Evolutionary conservation across 2,888 invertebrate genomes (phyloP), one percentile per base, ranked within the genome.

Genomic region (Luperina nickerlii): DNA sequence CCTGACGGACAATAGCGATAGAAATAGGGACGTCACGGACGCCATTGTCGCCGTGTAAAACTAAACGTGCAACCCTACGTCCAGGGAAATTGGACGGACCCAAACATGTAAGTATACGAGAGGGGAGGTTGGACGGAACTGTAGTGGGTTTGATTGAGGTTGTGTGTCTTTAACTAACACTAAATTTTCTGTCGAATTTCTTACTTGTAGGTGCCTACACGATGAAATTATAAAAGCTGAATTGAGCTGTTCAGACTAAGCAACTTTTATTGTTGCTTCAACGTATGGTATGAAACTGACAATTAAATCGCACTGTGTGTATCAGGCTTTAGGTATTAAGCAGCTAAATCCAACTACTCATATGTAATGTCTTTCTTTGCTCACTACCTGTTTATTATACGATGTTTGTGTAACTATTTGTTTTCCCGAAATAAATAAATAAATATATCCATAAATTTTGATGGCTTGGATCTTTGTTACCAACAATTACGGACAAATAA

Each of bases 1-100:
- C 89, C 91, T 94, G 93, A 93, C 92, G 94, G 94, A 95, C 95
- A 95, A 95, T 95, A 84, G 93, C 89, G 91, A 89, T 87, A 88
- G 91, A 90, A 90, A 90, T 92, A 90, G 91, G 92, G 91, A 92
- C 91, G 89, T 85, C 83, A 83, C 88, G 91, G 91, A 89, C 90
- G 79, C 92, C 87, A 93, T 94, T 95, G 94, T 94, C 91, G 89
- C 87, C 86, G 88, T 88, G 91, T 88, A 91, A 92, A 92, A 92
- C 91, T 88, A 87, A 89, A 88, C 86, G 73, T 78, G 80, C 77
- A 78, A 90, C 91, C 88, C 89, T 84, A 91, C 90, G 88, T 78
- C 74, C 54, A 73, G 81, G 69, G 68, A 79, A 82, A 84, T 79
- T 83, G 85, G 63, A 74, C 79, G 69, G 70, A 3, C 60, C 63